Base-by-base conservation (phyloP, 2,797 vertebrate genomes). In the Hafferia zeledoni region DNA sequence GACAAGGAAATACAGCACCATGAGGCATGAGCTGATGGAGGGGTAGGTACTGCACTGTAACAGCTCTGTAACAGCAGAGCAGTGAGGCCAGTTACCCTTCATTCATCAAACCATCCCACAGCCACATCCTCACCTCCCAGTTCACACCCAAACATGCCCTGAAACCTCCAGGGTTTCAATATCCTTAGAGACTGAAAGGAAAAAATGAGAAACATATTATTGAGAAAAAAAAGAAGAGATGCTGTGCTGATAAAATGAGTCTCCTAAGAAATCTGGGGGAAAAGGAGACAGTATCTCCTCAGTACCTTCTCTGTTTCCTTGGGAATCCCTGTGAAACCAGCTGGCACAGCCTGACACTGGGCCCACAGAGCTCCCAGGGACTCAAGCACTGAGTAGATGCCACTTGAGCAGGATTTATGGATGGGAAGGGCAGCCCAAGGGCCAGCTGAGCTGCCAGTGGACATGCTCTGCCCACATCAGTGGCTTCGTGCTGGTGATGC, bases 341-440 rank as follows among this genome's bases (percentile, higher is more conserved):
- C 50, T 20, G 60, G 53, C 31, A 50, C 39, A 77, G 56, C 52
- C 44, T 7, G 2, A 39, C 6, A 3, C 2, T 5, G 4, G 47
- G 44, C 44, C 44, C 39, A 41, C 0, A 0, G 30, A 57, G 75
- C 28, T 37, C 35, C 56, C 59, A 50, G 39, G 24, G 47, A 46
- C 17, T 53, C 44, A 5, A 17, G 30, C 5, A 68, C 6, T 1
- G 12, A 47, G 30, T 3, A 35, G 8, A 7, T 14, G 43, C 72
- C 86, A 31, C 65, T 28, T 5, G 0, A 33, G 64, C 8, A 74
- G 86, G 37, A 81, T 75, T 75, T 49, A 52, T 1, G 6, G 77
- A 86, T 56, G 17, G 18, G 47, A 93, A 39, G 63, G 55, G 35
- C 80, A 79, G 57, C 53, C 44, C 39, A 81, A 64, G 60, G 52